phyloP scores from a whole-genome alignment of 2,797 vertebrate genomes.

The Podarcis siculus region DNA sequence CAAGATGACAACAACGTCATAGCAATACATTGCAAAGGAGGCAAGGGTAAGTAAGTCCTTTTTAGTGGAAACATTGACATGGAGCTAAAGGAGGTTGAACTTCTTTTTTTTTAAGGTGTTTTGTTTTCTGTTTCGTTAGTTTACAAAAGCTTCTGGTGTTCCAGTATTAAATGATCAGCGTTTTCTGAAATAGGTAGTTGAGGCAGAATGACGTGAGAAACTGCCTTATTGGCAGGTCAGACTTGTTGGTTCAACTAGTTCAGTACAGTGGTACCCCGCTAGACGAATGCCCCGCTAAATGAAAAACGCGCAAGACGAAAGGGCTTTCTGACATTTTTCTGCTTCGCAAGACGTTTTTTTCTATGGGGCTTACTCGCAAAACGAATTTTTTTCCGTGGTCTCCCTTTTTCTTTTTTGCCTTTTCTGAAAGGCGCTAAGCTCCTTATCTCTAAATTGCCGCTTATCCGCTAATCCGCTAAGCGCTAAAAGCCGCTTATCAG shows the following conservation, averaged over 20 bases:
- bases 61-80: background rate
- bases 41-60: constrained; percentile 85
- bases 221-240: background rate
- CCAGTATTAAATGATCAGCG: background rate
- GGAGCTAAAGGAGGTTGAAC: background rate
- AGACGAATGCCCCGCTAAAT: too few species aligned
- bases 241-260: background rate
- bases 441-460: too few species aligned
- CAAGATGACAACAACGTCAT: constrained; percentile 85
- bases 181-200: background rate
- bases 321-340: too few species aligned
- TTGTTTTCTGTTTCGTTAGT: background rate
- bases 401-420: too few species aligned
- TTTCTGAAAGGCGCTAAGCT: too few species aligned
- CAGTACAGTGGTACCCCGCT: too few species aligned
- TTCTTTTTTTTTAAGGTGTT: background rate
- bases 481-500: too few species aligned
- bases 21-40: constrained; percentile 95
- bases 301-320: too few species aligned
- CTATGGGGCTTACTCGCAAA: too few species aligned
- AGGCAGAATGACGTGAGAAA: background rate
- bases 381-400: too few species aligned
- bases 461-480: too few species aligned
- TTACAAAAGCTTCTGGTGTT: background rate
- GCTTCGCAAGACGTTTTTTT: too few species aligned